Evolutionary conservation across 2,113 vertebrate species (phyloP), one percentile per base, ranked within the genome.

Genomic region (Spea bombifrons): DNA sequence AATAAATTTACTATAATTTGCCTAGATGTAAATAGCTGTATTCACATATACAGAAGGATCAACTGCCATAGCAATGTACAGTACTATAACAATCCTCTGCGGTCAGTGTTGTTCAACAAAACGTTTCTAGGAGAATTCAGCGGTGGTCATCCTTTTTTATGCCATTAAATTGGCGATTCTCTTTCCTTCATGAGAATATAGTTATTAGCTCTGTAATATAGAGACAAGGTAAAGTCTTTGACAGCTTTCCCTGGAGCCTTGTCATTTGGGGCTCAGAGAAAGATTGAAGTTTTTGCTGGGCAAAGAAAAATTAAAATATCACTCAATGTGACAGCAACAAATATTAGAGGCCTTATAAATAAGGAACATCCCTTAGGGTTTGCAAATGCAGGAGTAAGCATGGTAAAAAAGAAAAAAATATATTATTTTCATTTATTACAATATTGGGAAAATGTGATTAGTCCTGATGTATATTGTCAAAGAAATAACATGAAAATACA

Each of bases 231-330:
- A 59, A 87, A 86, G 83, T 84, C 50, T 81, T 88, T 76, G 66
- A 84, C 85, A 79, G 88, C 85, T 69, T 92, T 92, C 89, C 90
- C 83, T 82, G 82, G 88, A 88, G 87, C 83, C 81, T 82, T 73
- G 84, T 90, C 83, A 90, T 92, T 90, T 87, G 89, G 91, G 87
- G 86, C 44, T 77, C 53, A 49, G 78, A 83, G 88, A 59, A 84
- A 64, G 87, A 85, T 81, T 84, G 75, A 70, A 85, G 82, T 84
- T 87, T 12, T 88, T 91, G 89, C 81, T 85, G 83, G 87, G 84
- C 87, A 86, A 55, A 87, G 83, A 88, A 84, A 91, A 89, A 92
- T 90, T 87, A 90, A 91, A 88, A 84, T 90, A 91, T 92, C 91
- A 86, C 87, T 91, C 90, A 92, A 90, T 80, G 0, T 90, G 90